Conservation (phyloP, 2,797 vertebrate species). For the Danio albolineatus region DNA sequence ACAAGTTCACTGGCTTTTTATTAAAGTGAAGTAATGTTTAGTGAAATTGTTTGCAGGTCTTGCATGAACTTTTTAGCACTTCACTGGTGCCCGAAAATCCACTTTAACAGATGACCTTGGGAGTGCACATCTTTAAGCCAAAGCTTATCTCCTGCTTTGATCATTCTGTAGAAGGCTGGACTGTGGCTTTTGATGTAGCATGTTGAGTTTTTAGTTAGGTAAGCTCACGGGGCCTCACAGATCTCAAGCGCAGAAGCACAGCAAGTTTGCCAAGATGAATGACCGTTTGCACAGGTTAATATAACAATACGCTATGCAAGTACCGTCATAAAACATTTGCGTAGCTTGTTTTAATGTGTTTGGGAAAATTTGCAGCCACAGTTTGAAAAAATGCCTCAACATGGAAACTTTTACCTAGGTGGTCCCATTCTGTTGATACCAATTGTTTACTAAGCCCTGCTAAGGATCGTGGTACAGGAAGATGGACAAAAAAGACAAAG, state of each 20-base stretch:
- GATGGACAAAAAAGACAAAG: slow-evolving; percentile 71
- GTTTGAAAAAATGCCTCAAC: slow-evolving; percentile 78
- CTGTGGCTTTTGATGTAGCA: slow-evolving; percentile 65
- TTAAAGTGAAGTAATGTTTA: neutral
- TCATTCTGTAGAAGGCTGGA: slow-evolving; percentile 47
- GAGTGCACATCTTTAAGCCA: slow-evolving; percentile 25
- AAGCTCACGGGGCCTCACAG: slow-evolving; percentile 75
- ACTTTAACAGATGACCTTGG: slow-evolving; percentile 43
- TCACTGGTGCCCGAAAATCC: slow-evolving; percentile 16
- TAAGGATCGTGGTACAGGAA: slow-evolving; percentile 71
- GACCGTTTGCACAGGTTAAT: slow-evolving; percentile 80
- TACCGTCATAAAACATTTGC: slow-evolving; percentile 81
- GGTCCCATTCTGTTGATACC: slow-evolving; percentile 80
- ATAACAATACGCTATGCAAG: slow-evolving; percentile 77
- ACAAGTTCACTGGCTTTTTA: too few species aligned
- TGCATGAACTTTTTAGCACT: neutral
- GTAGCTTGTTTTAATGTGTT: slow-evolving; percentile 84
- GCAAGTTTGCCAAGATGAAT: slow-evolving; percentile 74
- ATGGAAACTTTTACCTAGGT: slow-evolving; percentile 84
- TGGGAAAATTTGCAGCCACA: slow-evolving; percentile 75
- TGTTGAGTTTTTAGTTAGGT: slow-evolving; percentile 75
- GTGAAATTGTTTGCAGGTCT: neutral
- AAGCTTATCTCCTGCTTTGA: slow-evolving; percentile 23
- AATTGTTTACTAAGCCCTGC: slow-evolving; percentile 77
- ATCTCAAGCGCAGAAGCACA: slow-evolving; percentile 75